phyloP scores from a whole-genome alignment of 2,113 vertebrate species.

The Lota lota region DNA sequence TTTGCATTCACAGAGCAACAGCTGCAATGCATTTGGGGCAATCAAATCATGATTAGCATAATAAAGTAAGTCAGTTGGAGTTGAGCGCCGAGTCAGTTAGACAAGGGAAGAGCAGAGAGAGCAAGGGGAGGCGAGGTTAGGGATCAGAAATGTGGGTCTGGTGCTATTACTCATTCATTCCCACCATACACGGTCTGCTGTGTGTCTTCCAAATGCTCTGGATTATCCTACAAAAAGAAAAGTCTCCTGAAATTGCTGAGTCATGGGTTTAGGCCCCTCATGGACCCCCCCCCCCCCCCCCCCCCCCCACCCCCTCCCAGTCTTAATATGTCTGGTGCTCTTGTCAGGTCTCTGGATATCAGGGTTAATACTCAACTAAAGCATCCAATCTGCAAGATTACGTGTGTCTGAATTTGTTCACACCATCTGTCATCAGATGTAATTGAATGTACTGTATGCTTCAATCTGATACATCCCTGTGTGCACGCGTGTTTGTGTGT shows the following conservation, averaged over 20 bases:
- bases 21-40: slow-evolving; percentile 34
- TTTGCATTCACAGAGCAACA: slow-evolving; percentile 27
- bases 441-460: slow-evolving; percentile 62
- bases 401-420: slow-evolving; percentile 56
- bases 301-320: background rate
- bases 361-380: slow-evolving; percentile 56
- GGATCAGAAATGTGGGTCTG: slow-evolving; percentile 5
- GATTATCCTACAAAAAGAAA: slow-evolving; percentile 33
- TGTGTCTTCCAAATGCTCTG: slow-evolving; percentile 19
- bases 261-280: slow-evolving; percentile 44
- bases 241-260: slow-evolving; percentile 47
- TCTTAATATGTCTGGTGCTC: slow-evolving; percentile 58
- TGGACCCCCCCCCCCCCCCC: slow-evolving; percentile 22
- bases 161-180: slow-evolving; percentile 30
- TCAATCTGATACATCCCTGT: slow-evolving; percentile 25
- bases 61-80: slow-evolving; percentile 45
- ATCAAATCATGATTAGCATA: slow-evolving; percentile 46
- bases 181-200: slow-evolving; percentile 21
- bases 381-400: slow-evolving; percentile 64
- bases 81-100: slow-evolving; percentile 25
- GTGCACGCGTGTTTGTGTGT: no score
- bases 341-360: slow-evolving; percentile 59
- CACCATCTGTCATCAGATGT: slow-evolving; percentile 65
- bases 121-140: background rate
- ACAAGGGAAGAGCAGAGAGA: slow-evolving; percentile 2